phyloP scores from a whole-genome alignment of 2,888 invertebrate genomes.

The Ornithoptera priamus region DNA sequence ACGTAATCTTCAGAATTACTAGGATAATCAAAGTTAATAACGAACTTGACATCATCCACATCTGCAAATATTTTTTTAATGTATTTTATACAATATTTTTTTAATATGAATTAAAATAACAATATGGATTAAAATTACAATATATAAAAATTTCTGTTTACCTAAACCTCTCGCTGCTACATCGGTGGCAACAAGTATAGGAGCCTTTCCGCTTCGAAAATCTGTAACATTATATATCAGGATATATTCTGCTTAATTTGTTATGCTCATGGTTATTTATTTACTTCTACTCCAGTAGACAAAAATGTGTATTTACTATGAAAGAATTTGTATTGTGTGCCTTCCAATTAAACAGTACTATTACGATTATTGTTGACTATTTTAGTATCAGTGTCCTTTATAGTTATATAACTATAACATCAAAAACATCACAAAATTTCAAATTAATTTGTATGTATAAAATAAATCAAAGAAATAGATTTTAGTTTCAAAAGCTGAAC shows the following conservation, averaged over 20 bases:
- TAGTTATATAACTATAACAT: too few relatives aligned
- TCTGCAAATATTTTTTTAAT: constrained; percentile 75
- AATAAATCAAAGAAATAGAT: too few relatives aligned
- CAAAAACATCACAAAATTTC: too few relatives aligned
- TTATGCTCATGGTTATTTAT: background rate
- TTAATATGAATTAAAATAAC: background rate
- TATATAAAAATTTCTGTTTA: constrained; percentile 64
- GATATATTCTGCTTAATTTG: background rate
- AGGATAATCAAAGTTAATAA: constrained; percentile 96
- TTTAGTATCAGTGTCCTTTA: too few relatives aligned
- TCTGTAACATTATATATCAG: constrained; percentile 77
- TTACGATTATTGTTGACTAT: too few relatives aligned
- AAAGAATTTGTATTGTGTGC: too few relatives aligned
- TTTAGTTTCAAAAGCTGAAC: too few relatives aligned
- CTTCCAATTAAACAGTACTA: too few relatives aligned
- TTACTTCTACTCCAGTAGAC: too few relatives aligned
- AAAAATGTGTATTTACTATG: too few relatives aligned
- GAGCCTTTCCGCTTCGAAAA: constrained; percentile 90
- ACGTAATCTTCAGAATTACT: constrained; percentile 96
- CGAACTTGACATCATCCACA: constrained; percentile 96
- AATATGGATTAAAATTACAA: background rate
- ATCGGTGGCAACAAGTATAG: constrained; percentile 96
- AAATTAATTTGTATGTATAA: too few relatives aligned
- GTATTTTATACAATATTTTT: background rate
- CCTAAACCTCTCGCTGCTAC: constrained; percentile 96